These are phyloP conservation scores for Mus pahari DNA, from an alignment of 2,113 vertebrate genomes.

Conservation along the genomic window DNA sequence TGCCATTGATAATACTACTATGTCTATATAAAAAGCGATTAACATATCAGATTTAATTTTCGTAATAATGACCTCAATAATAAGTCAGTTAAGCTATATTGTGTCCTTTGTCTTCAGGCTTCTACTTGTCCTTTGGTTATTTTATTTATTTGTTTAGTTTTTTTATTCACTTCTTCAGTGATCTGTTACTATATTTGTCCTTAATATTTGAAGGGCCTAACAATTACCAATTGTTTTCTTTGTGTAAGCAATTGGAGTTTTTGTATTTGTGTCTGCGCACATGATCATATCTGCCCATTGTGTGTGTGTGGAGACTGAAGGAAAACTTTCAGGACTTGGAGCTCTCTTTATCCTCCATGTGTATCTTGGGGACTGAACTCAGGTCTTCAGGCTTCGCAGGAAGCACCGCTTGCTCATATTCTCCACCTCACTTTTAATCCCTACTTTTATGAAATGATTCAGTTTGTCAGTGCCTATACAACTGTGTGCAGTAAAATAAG, in stretches of 20 bases:
- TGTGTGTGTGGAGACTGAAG: not conserved
- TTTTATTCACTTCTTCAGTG: not conserved
- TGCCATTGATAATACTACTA: not conserved
- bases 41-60: slow-evolving; percentile 30
- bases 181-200: not conserved
- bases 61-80: slow-evolving; percentile 26
- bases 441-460: not conserved
- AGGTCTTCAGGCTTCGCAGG: not conserved
- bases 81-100: not conserved
- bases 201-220: not conserved
- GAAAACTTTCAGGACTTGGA: no score
- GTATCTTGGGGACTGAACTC: not conserved
- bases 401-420: not conserved
- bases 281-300: not conserved
- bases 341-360: not conserved
- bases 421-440: not conserved
- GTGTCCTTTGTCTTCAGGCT: slow-evolving; percentile 12
- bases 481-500: not conserved
- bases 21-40: not conserved
- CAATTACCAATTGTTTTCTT: not conserved
- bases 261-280: not conserved
- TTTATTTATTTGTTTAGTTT: not conserved
- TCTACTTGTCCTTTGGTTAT: slow-evolving; percentile 2
- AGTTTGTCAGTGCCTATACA: not conserved
- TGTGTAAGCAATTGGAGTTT: not conserved